phyloP scores from a whole-genome alignment of 2,113 vertebrate species.

The Patagioenas fasciata region DNA sequence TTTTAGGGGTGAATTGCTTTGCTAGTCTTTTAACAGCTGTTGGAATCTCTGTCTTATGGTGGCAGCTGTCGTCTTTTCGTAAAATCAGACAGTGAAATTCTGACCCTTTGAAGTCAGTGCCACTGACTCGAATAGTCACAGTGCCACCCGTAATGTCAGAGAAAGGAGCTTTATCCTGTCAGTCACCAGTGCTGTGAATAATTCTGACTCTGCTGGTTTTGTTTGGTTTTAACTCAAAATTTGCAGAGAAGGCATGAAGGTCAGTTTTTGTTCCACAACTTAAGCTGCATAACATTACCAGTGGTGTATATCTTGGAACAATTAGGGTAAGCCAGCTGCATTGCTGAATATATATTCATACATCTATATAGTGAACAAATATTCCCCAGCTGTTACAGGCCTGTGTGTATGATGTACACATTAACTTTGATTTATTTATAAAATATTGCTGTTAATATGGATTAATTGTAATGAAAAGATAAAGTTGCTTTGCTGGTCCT shows the following conservation, averaged over 20 bases:
- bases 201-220: slow-evolving; percentile 17
- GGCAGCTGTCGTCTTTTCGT: slow-evolving; percentile 62
- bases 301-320: background rate
- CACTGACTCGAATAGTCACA: slow-evolving; percentile 35
- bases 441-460: background rate
- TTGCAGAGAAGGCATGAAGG: background rate
- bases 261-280: background rate
- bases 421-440: background rate
- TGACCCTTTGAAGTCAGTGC: slow-evolving; percentile 50
- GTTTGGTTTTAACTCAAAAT: slow-evolving; percentile 10
- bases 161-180: slow-evolving; percentile 27
- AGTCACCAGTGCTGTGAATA: slow-evolving; percentile 27
- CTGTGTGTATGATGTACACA: background rate
- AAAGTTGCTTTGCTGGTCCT: background rate
- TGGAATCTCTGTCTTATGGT: slow-evolving; percentile 13
- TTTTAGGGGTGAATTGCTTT: slow-evolving; percentile 21
- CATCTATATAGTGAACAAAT: background rate
- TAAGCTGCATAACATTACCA: background rate
- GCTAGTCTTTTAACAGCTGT: slow-evolving; percentile 11
- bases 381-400: background rate
- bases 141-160: background rate
- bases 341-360: background rate
- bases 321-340: background rate
- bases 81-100: slow-evolving; percentile 37
- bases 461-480: background rate